phyloP scores from a whole-genome alignment of 2,888 invertebrate species.

The Caenorhabditis becei region DNA sequence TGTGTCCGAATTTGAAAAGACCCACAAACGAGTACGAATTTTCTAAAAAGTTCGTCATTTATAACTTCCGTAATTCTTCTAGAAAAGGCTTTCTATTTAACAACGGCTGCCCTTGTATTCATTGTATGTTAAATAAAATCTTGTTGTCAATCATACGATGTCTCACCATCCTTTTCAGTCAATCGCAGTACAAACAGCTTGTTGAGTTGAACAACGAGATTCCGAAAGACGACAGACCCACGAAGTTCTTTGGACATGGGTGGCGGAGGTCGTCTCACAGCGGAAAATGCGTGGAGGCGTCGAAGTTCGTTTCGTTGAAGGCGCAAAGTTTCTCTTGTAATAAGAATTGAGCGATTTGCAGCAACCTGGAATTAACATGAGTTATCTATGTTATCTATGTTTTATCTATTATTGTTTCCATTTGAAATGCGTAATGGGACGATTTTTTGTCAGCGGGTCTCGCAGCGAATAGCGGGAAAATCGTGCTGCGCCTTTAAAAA shows the following conservation, averaged over 20 bases:
- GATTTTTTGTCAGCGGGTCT: no score
- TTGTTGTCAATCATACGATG: neutral
- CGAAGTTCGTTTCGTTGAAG: constrained; percentile 63
- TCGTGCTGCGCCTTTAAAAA: no score
- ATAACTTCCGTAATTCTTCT: no score
- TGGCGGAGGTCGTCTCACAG: constrained; percentile 59
- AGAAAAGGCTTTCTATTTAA: no score
- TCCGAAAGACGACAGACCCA: constrained; percentile 59
- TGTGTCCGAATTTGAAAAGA: constrained; percentile 66
- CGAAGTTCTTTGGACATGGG: constrained; percentile 57
- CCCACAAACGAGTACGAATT: constrained; percentile 66
- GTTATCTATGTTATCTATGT: no score
- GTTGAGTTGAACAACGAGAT: constrained; percentile 62
- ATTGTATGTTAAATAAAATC: no score
- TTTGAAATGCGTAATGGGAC: no score
- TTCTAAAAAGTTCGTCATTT: no score
- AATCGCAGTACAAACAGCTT: constrained; percentile 53
- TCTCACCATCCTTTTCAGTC: constrained; percentile 36
- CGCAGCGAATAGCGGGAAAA: no score
- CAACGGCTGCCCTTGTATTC: no score
- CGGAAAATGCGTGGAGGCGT: constrained; percentile 56
- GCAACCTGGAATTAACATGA: constrained; percentile 34
- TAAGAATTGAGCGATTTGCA: constrained; percentile 62
- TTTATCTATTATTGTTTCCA: no score
- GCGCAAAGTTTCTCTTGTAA: constrained; percentile 55